Evolutionary conservation across 1,140 invertebrate genomes (phyloP), one percentile per base, ranked within the genome.

Genomic region (Drosophila simulans): DNA sequence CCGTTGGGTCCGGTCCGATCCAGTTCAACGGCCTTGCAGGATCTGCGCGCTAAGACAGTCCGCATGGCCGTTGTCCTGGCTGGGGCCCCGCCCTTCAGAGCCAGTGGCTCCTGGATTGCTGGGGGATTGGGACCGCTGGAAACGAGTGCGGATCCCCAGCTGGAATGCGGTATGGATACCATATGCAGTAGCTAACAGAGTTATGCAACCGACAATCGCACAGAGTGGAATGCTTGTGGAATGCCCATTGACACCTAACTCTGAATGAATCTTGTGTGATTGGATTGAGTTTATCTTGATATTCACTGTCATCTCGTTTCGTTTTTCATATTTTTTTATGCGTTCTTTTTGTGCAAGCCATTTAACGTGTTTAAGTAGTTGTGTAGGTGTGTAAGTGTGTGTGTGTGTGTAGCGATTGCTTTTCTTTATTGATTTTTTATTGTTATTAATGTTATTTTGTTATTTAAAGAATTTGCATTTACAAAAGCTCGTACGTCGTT

Each of bases 171-270:
- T 13, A 39, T 48, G 37, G 27, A 88, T 88, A 75, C 90, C 80
- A 72, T 46, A 48, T 84, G 80, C 78, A 85, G 72, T 85, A 89
- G 86, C 83, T 69, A 54, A 86, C 86, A 91, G 90, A 91, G 86
- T 90, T 89, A 90, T 91, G 77, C 90, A 90, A 90, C 68, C 75
- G 82, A 89, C 77, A 90, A 90, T 82, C 84, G 63, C 84, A 86
- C 83, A 79, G 68, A 65, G 80, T 71, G 48, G 48, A 51, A n/a
- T 48, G 45, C 48, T 88, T 88, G 84, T 89, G 84, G 84, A 88
- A 84, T 89, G 84, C 85, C 84, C 80, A 81, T 91, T 90, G 90
- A 88, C 86, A 90, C 74, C 77, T 85, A 90, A 90, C 90, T 91
- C 86, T 91, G 90, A 74, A 71, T 91, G 90, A 91, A 91, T 91